Percentiles rank a stretch among this genome's conserved stretches.
phyloP scores from a whole-genome alignment of 2,888 invertebrate genomes.

The Netelia fuscicornis region DNA sequence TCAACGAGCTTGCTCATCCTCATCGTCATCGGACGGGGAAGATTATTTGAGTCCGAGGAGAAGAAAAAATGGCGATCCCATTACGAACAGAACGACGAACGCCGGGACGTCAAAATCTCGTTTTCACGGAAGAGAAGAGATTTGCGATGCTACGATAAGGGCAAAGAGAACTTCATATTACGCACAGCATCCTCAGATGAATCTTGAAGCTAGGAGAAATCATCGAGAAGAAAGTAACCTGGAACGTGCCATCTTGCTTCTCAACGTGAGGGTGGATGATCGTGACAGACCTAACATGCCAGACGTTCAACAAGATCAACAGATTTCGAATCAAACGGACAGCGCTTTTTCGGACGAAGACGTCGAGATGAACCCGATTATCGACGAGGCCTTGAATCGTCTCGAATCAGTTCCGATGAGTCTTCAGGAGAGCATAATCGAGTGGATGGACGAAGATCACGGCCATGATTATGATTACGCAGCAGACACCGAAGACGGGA shows the following conservation, averaged over 20 bases:
- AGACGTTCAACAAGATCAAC: not conserved
- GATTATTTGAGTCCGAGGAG: not conserved
- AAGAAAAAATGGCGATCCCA: conserved; percentile 17
- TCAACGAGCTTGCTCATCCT: conserved; percentile 47
- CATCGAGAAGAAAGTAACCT: not conserved
- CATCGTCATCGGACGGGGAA: conserved; percentile 53
- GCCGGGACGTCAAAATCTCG: not conserved
- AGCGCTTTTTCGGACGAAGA: conserved; percentile 46
- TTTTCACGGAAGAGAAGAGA: conserved; percentile 1
- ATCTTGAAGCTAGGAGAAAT: not conserved
- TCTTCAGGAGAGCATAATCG: conserved; percentile 37
- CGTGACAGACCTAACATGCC: not conserved
- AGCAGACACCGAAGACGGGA: conserved; percentile 43
- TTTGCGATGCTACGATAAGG: conserved; percentile 12
- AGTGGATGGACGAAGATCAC: conserved; percentile 57
- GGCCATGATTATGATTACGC: conserved; percentile 10
- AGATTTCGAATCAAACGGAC: conserved; percentile 27
- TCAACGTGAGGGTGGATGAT: not conserved
- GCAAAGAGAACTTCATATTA: not conserved
- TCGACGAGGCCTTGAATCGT: conserved; percentile 21
- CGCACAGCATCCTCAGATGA: not conserved
- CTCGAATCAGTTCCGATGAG: conserved; percentile 20
- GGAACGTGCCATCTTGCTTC: not conserved
- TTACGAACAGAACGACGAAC: not conserved
- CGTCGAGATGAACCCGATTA: conserved; percentile 50